Conservation (phyloP, 2,888 invertebrate species). For the Eilema caniola region DNA sequence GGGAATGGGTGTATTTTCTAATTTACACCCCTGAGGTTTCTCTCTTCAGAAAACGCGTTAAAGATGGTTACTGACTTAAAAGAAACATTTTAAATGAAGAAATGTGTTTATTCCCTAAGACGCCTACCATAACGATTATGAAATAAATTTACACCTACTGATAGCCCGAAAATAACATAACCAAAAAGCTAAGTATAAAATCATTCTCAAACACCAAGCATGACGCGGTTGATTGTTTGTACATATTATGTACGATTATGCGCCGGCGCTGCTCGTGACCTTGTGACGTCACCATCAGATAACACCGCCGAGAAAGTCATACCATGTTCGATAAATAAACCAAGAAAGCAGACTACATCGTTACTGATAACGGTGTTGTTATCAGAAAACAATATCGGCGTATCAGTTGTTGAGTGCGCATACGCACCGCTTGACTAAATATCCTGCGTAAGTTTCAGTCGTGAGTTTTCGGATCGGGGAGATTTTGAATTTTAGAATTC, state of each 20-base stretch:
- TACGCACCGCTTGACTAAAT: constrained; percentile 15
- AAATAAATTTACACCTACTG: too few relatives aligned
- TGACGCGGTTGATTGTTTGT: background rate
- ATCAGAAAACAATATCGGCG: constrained; percentile 41
- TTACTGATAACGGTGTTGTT: constrained; percentile 46
- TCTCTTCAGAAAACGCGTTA: too few relatives aligned
- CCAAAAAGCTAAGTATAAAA: background rate
- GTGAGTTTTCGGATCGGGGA: background rate
- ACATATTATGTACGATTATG: background rate
- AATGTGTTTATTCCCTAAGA: too few relatives aligned
- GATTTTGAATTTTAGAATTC: background rate
- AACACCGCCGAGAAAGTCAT: constrained; percentile 15
- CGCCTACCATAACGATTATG: too few relatives aligned
- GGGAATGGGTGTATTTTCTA: too few relatives aligned
- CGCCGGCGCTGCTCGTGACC: constrained; percentile 1
- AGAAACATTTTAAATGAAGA: too few relatives aligned
- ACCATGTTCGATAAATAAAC: constrained; percentile 29
- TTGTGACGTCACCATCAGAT: constrained; percentile 11
- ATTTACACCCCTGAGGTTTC: too few relatives aligned
- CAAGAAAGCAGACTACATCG: constrained; percentile 45
- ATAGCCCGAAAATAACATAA: background rate
- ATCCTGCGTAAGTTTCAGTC: background rate
- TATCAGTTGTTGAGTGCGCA: constrained; percentile 8
- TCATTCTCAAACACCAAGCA: background rate
- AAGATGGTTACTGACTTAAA: too few relatives aligned